Base-by-base conservation (phyloP, 2,888 invertebrate genomes). In the Tipula confusa region DNA sequence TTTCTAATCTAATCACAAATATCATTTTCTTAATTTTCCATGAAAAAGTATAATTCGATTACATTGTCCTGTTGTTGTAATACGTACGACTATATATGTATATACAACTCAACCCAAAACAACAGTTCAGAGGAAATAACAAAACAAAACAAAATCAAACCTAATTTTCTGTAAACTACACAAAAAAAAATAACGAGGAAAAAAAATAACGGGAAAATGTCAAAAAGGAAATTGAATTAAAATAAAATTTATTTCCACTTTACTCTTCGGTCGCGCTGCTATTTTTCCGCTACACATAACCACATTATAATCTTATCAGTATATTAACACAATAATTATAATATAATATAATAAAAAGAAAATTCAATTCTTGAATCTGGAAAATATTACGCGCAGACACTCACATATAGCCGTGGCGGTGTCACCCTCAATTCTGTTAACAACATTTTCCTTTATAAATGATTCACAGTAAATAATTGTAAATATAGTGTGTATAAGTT, bases 281-380 rank as follows among this genome's bases (percentile, higher is more conserved):
- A 64, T 64, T 9, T 9, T 38, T 38, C 13, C 64, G 24, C 64
- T 24, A 64, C 24, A 24, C n/a, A n/a, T n/a, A n/a, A n/a, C n/a
- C n/a, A n/a, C n/a, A n/a, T 64, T 24, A 64, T 64, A 64, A 24
- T 64, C 64, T 64, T 64, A 64, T 64, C 64, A 64, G 64, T 64
- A n/a, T n/a, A 24, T 64, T 64, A 64, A 64, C 24, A 64, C 64
- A 64, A 64, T 64, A 64, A 64, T 64, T 64, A 64, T 64, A n/a
- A 9, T 18, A 24, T 9, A n/a, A n/a, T n/a, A n/a, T 64, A 64
- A 64, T 64, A 64, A 24, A 24, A 64, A 64, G 24, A 64, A 64
- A 64, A 64, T 64, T 64, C 24, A 64, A 24, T 64, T 18, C 64
- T 64, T 64, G 24, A 24, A 64, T 64, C 64, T 24, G 64, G 64